phyloP scores from a whole-genome alignment of 2,888 invertebrate genomes.

The Autographa gamma region DNA sequence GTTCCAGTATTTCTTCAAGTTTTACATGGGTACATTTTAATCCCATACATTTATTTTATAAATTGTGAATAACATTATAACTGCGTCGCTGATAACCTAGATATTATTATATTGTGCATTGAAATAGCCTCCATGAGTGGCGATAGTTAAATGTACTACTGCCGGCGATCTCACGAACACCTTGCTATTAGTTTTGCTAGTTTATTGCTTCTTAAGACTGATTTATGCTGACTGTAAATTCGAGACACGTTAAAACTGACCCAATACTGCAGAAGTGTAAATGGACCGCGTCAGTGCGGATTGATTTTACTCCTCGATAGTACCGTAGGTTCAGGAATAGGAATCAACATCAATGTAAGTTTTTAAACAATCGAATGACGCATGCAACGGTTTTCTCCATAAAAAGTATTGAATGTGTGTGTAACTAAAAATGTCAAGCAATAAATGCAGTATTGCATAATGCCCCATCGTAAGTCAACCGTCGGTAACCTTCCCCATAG shows the following conservation, averaged over 20 bases:
- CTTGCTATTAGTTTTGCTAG: background rate
- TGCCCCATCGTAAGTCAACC: conserved; percentile 13
- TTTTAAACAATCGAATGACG: too few relatives aligned
- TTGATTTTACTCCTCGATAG: background rate
- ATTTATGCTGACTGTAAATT: background rate
- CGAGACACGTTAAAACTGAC: background rate
- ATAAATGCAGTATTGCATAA: conserved; percentile 41
- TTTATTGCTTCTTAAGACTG: background rate
- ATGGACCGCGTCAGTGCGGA: background rate
- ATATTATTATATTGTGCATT: background rate
- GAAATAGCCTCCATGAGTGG: conserved; percentile 4
- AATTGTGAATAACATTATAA: background rate
- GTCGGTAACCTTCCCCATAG: conserved; percentile 19
- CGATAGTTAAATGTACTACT: background rate
- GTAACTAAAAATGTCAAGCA: background rate
- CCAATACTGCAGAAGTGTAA: background rate
- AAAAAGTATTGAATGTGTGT: background rate
- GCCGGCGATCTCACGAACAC: background rate
- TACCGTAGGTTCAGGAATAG: too few relatives aligned
- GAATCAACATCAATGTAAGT: too few relatives aligned
- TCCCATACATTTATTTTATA: background rate
- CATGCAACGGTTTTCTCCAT: too few relatives aligned
- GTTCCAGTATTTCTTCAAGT: background rate
- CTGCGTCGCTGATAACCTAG: background rate
- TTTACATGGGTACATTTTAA: background rate